phyloP scores from a whole-genome alignment of 1,140 invertebrate genomes.

The Forficula auricularia region DNA sequence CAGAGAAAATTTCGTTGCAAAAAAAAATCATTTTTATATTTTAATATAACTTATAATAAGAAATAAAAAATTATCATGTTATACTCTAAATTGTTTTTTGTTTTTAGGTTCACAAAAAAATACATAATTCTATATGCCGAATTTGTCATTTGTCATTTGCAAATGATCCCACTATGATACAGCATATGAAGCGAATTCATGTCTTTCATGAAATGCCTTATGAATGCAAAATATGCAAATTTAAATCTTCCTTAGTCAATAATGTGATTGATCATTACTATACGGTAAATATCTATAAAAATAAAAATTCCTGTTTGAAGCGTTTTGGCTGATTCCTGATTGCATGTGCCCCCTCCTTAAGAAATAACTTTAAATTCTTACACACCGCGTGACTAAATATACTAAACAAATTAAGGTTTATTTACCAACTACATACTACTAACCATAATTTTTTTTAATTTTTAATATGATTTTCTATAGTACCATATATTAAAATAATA shows the following conservation, averaged over 20 bases:
- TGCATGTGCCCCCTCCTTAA: not conserved
- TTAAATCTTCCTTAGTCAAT: constrained; percentile 55
- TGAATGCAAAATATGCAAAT: constrained; percentile 50
- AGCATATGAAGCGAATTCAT: constrained; percentile 60
- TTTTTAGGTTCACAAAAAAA: constrained; percentile 11
- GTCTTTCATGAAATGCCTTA: constrained; percentile 62
- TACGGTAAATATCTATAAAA: constrained; percentile 15
- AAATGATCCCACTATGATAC: constrained; percentile 28
- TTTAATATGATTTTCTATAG: not conserved
- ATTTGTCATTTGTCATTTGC: constrained; percentile 22
- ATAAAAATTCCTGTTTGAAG: not conserved
- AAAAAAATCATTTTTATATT: no score
- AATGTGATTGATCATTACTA: constrained; percentile 55
- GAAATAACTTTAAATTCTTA: not conserved
- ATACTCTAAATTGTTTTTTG: no score
- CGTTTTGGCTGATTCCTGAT: not conserved
- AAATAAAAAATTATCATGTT: no score
- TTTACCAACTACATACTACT: not conserved
- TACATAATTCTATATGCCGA: constrained; percentile 13
- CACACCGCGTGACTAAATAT: not conserved
- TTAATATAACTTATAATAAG: no score
- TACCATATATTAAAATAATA: no score
- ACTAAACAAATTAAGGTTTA: not conserved
- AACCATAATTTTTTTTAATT: not conserved
- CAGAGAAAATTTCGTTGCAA: no score